Base-by-base conservation (phyloP, 2,888 invertebrate species). In the Pogonocherus hispidulus region DNA sequence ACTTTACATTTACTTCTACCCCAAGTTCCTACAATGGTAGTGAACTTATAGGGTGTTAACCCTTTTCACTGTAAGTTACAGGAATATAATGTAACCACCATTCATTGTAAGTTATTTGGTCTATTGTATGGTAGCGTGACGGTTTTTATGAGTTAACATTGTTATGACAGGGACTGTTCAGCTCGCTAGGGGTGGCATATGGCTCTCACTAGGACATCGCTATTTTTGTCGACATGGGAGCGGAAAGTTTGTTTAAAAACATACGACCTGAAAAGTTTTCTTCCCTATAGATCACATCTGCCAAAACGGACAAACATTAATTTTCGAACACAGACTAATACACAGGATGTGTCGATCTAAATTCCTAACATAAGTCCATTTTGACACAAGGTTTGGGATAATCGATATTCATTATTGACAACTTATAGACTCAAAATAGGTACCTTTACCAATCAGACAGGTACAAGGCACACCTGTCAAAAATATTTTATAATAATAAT, bases 41-140 rank as follows among this genome's bases (percentile, higher is more conserved):
- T n/a, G n/a, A n/a, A n/a, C n/a, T n/a, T n/a, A n/a, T n/a, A n/a
- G 32, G n/a, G 47, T 49, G 22, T 22, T 49, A 49, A 20, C 47
- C 47, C 47, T 49, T 20, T 20, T 22, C n/a, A 22, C n/a, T n/a
- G 20, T n/a, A 11, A 20, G 11, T 22, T 49, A 49, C 19, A 18
- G 20, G n/a, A 49, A 11, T 49, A 20, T 49, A 22, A 49, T 22
- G 3, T 49, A 49, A 47, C 47, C 47, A 11, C 19, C 20, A 22
- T 49, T 49, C n/a, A 11, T 49, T 22, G 20, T 22, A 32, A 32
- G 32, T 32, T 32, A 32, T 32, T 32, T 9, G 32, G 32, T 3
- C 32, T 22, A 49, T 22, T 19, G 47, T 19, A 3, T 5, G 20
- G 22, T 49, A 55, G 59, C 59, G 47, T 60, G 49, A 11, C 44